phyloP scores from a whole-genome alignment of 2,888 invertebrate genomes.

The Lampropteryx suffumata region DNA sequence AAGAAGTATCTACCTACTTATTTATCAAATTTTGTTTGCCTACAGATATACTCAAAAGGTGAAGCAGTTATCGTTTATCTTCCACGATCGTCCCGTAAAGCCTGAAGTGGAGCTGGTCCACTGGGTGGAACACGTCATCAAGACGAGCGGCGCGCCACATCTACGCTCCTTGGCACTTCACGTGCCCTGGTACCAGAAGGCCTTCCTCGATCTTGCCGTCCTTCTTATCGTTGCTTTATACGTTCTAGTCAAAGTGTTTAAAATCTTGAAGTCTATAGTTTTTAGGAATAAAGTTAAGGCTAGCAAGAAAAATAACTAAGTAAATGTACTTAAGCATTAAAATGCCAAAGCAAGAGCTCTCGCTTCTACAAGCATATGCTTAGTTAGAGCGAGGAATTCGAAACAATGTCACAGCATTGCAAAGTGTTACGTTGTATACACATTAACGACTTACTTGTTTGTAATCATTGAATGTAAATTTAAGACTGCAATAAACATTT shows the following conservation, averaged over 20 bases:
- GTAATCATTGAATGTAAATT: too few species aligned
- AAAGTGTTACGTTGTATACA: too few species aligned
- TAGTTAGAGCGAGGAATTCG: too few species aligned
- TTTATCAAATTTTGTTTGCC: neutral
- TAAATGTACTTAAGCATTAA: too few species aligned
- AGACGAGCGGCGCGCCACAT: slow-evolving; percentile 48
- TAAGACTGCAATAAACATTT: too few species aligned
- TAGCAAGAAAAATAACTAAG: slow-evolving; percentile 13
- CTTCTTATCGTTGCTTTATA: slow-evolving; percentile 13
- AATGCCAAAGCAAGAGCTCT: too few species aligned
- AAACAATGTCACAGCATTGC: too few species aligned
- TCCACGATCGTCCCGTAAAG: slow-evolving; percentile 46
- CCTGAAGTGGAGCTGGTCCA: slow-evolving; percentile 49
- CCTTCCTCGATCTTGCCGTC: slow-evolving; percentile 44
- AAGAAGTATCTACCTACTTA: too few species aligned
- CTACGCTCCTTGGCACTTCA: slow-evolving; percentile 49
- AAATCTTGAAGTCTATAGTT: slow-evolving; percentile 7
- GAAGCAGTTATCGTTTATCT: slow-evolving; percentile 45
- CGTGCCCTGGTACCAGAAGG: slow-evolving; percentile 52
- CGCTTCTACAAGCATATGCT: too few species aligned
- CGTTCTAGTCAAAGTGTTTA: slow-evolving; percentile 6
- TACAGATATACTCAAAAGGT: slow-evolving; percentile 45
- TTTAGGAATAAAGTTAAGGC: slow-evolving; percentile 10
- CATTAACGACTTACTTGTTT: too few species aligned
- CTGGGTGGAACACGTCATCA: slow-evolving; percentile 53